Base-by-base conservation (phyloP, 2,113 vertebrate genomes). In the Dicrurus megarhynchus region DNA sequence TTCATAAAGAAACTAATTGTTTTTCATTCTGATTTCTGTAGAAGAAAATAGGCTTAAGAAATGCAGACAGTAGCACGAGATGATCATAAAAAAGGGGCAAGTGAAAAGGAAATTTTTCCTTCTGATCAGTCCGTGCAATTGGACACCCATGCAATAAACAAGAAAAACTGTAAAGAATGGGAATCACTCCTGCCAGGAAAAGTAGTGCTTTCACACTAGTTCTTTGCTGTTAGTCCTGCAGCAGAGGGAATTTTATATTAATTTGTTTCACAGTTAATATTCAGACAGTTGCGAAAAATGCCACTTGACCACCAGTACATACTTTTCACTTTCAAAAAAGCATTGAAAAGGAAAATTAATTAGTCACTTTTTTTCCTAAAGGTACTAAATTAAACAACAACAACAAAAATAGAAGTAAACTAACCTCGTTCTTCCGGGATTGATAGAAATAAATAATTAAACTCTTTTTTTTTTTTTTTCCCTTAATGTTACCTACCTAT, bases 11-110 rank as follows among this genome's bases (percentile, higher is more conserved):
- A 76, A 9, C 11, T 93, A 91, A 91, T 74, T 85, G 35, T n/a
- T 88, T 84, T 93, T 87, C 26, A 44, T 87, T 91, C 39, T 85
- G 39, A 87, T 85, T 93, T 91, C 78, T 76, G n/a, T 47, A 63
- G 55, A 76, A 76, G 33, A 73, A 57, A 79, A 69, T 8, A 59
- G 3, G 3, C 49, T 64, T 80, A 56, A 76, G 64, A 84, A 87
- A 81, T 70, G 10, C 9, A 71, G 19, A 4, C 35, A 89, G 39
- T 41, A 77, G 21, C 33, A 91, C 12, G 39, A 83, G 50, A 67
- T 4, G 2, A 88, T 67, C 33, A n/a, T 46, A 69, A 79, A 95
- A 73, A 64, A 63, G 6, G 65, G 23, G 59, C 13, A 80, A 74
- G 20, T 37, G 35, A 70, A 95, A 94, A 86, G 13, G 30, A 80